Evolutionary conservation across 2,888 invertebrate species (phyloP).

Genomic region (Andrena bucephala): DNA sequence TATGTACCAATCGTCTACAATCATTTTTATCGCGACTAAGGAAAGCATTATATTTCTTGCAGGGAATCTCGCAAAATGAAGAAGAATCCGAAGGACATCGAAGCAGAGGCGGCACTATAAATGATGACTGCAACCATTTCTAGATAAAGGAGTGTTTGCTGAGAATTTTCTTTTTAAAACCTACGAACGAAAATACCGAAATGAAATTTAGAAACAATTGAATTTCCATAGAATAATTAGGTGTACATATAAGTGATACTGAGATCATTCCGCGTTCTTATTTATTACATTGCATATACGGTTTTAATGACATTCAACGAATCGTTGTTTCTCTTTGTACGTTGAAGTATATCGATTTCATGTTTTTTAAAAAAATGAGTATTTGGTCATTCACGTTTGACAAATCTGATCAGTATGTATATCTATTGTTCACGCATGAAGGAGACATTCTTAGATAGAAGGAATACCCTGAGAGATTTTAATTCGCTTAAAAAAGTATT

Average conservation of each 20-base stretch:
- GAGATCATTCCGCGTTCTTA: conserved; percentile 73
- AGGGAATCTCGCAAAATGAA: conserved; percentile 62
- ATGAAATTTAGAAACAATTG: conserved; percentile 3
- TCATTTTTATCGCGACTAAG: neutral
- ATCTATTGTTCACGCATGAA: neutral
- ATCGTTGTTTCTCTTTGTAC: conserved; percentile 2
- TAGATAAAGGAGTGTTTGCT: neutral
- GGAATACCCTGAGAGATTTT: neutral
- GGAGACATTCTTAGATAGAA: neutral
- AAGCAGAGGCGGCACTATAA: conserved; percentile 76
- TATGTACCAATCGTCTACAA: neutral
- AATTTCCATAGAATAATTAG: conserved; percentile 40
- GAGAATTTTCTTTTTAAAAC: neutral
- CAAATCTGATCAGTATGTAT: neutral
- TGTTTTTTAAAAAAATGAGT: neutral
- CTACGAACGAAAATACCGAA: neutral
- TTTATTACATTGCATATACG: conserved; percentile 62
- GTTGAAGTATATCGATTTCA: conserved; percentile 10
- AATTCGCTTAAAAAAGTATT: conserved; percentile 8
- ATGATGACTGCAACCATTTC: conserved; percentile 44
- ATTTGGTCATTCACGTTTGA: neutral
- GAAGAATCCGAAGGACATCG: conserved; percentile 64
- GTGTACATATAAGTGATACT: conserved; percentile 60
- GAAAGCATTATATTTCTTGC: conserved; percentile 4
- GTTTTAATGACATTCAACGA: conserved; percentile 14